Percentiles rank a stretch among this genome's conserved stretches.
These are phyloP conservation scores for Datnioides undecimradiatus DNA, from an alignment of 2,113 vertebrate genomes.

Conservation along the genomic window DNA sequence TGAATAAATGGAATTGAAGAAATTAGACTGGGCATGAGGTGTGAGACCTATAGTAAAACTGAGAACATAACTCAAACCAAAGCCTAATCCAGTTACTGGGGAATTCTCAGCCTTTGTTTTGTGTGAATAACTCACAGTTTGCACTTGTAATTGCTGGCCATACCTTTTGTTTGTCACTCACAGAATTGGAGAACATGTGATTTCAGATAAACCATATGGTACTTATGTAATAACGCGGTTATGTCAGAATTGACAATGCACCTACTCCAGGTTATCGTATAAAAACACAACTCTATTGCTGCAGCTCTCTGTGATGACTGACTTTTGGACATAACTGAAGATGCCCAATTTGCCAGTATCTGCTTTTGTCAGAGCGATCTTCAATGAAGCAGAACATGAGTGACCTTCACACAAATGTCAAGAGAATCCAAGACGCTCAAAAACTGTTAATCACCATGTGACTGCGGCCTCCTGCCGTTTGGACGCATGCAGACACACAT, in stretches of 20 bases:
- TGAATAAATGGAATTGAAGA: too few species aligned
- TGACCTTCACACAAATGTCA: slow-evolving; percentile 48
- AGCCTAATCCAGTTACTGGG: not conserved
- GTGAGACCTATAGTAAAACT: not conserved
- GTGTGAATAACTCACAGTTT: slow-evolving; percentile 1
- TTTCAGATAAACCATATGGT: not conserved
- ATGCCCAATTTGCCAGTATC: not conserved
- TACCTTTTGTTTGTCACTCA: slow-evolving; percentile 4
- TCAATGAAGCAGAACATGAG: slow-evolving; percentile 25
- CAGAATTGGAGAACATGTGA: not conserved
- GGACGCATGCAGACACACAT: slow-evolving; percentile 17
- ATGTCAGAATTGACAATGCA: slow-evolving; percentile 8
- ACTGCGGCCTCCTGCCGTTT: slow-evolving; percentile 8
- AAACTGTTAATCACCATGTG: slow-evolving; percentile 43
- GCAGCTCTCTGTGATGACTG: not conserved
- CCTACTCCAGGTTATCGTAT: not conserved
- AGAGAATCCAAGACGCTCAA: slow-evolving; percentile 41
- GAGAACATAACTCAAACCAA: not conserved
- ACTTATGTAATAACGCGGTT: slow-evolving; percentile 5
- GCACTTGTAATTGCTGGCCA: not conserved
- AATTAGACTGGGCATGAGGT: not conserved
- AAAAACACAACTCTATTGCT: not conserved
- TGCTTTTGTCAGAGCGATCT: slow-evolving; percentile 5
- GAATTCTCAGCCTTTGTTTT: slow-evolving; percentile 18
- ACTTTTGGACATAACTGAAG: not conserved